phyloP scores from a whole-genome alignment of 2,113 vertebrate genomes.

The Opisthocomus hoazin region DNA sequence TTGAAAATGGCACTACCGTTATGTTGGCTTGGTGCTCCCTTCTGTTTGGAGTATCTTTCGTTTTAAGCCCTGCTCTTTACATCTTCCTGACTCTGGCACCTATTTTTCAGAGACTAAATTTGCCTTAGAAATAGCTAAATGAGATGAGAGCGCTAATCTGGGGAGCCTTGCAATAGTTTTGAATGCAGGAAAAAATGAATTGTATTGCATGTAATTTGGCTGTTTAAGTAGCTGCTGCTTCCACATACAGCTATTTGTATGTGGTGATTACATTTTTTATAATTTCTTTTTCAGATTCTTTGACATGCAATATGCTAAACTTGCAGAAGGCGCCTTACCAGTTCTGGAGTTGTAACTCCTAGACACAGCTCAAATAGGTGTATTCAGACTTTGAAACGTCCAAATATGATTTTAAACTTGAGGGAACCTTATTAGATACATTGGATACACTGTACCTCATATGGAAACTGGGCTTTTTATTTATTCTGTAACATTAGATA shows the following conservation, averaged over 20 bases:
- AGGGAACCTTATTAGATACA: background rate
- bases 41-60: background rate
- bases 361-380: background rate
- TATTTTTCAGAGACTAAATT: background rate
- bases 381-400: background rate
- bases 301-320: background rate
- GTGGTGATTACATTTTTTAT: background rate
- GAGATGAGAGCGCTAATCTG: background rate
- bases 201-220: background rate
- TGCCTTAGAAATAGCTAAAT: background rate
- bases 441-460: background rate
- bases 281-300: background rate
- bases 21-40: background rate
- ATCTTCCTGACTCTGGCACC: background rate
- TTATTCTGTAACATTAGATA: constrained; percentile 12
- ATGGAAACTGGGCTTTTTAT: background rate
- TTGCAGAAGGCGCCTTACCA: background rate
- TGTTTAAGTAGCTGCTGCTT: background rate
- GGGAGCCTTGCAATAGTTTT: background rate
- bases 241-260: background rate
- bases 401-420: background rate
- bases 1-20: background rate
- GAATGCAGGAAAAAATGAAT: background rate
- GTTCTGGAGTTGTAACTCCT: background rate
- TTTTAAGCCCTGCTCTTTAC: background rate